Evolutionary conservation across 2,113 vertebrate genomes (phyloP).

Genomic region (Trichomycterus rosablanca): DNA sequence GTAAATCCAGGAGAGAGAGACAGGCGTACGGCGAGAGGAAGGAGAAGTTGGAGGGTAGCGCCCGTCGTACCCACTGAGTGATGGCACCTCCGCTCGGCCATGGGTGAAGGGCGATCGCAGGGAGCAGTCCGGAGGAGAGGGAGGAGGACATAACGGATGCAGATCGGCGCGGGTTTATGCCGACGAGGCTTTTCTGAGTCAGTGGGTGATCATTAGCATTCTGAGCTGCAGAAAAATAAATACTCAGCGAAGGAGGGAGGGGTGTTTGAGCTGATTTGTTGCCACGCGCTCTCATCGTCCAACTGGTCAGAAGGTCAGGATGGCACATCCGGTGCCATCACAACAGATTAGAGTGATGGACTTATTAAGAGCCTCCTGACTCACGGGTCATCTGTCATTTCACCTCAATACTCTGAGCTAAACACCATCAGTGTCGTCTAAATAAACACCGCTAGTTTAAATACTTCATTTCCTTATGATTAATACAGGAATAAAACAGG

Average conservation of each 20-base stretch:
- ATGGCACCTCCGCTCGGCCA: slow-evolving; percentile 21
- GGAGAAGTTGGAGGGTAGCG: slow-evolving; percentile 11
- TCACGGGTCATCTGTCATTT: neutral
- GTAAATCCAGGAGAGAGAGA: slow-evolving; percentile 23
- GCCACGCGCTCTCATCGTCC: neutral
- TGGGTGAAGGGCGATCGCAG: slow-evolving; percentile 28
- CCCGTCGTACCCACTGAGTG: slow-evolving; percentile 23
- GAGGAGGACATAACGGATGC: slow-evolving; percentile 20
- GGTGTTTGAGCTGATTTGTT: slow-evolving; percentile 5
- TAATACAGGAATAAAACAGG: too few species aligned
- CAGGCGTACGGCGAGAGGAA: neutral
- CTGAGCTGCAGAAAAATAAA: slow-evolving; percentile 16
- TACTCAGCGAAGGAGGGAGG: slow-evolving; percentile 14
- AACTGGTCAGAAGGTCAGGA: slow-evolving; percentile 18
- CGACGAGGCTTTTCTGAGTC: slow-evolving; percentile 4
- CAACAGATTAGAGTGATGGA: neutral
- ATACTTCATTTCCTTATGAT: too few species aligned
- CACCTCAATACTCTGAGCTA: neutral
- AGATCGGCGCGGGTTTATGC: slow-evolving; percentile 29
- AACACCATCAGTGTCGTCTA: neutral
- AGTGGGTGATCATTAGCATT: slow-evolving; percentile 16
- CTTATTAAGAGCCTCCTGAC: neutral
- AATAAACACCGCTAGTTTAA: too few species aligned
- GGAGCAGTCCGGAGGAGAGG: slow-evolving; percentile 16
- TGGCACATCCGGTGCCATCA: neutral